Percentiles rank a stretch among this genome's conserved stretches.
Conservation (phyloP, 2,113 vertebrate genomes). For the Lagopus muta region DNA sequence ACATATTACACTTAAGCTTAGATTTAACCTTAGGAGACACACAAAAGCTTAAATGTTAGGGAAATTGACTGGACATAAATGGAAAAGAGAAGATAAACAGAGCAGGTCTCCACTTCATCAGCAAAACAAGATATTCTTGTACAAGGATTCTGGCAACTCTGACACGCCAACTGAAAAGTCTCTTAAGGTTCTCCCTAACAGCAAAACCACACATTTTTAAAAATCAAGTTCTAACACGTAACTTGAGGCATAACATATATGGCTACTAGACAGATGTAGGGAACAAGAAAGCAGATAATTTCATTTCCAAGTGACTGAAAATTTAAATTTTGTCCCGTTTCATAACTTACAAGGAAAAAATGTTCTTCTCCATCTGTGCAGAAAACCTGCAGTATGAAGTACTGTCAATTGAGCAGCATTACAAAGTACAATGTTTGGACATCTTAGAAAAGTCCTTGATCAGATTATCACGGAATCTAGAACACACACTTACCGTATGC, state of each 20-base stretch:
- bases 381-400: background rate
- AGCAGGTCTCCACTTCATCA: background rate
- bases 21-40: background rate
- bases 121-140: background rate
- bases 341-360: background rate
- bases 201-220: background rate
- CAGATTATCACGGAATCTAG: background rate
- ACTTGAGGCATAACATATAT: background rate
- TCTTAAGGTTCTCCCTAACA: background rate
- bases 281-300: background rate
- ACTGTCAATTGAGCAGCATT: background rate
- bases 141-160: background rate
- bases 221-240: background rate
- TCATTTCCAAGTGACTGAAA: background rate
- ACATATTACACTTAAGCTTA: background rate
- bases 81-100: background rate
- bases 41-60: background rate
- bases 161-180: background rate
- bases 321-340: background rate
- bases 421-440: background rate
- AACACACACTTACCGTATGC: conserved; percentile 88
- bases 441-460: background rate
- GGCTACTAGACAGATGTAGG: background rate
- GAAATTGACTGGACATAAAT: conserved; percentile 16
- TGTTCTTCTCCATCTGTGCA: background rate